Base-by-base conservation (phyloP, 2,888 invertebrate species). In the Drosophila koepferae region DNA sequence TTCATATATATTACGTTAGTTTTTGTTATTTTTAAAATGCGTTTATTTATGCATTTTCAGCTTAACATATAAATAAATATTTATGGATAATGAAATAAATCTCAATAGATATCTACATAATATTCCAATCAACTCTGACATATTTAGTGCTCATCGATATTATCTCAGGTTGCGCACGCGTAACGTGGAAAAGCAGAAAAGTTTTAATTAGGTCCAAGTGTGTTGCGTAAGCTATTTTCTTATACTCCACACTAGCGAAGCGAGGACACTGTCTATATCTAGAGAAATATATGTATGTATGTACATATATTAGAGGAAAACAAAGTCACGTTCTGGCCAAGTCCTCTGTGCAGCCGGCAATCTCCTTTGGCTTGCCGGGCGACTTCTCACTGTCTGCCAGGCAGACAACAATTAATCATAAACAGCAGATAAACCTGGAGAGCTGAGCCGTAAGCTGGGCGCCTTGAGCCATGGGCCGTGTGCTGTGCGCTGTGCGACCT, bases 341-440 rank as follows among this genome's bases (percentile, higher is more conserved):
- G 56, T 68, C 34, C 40, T 34, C 28, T 48, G 46, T 16, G 16
- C 28, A 18, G 41, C 28, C 28, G n/a, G 44, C 64, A 77, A 73
- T 78, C 63, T 77, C 41, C 59, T 56, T 62, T 68, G 58, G 63
- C 66, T 62, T 62, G 63, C 40, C 51, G 34, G 63, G 51, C 58
- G 61, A 64, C 77, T 62, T 76, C 58, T 61, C 66, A 49, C 51
- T 77, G 81, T 81, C 81, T 65, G 72, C n/a, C 64, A 43, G 41
- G 49, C 62, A 31, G 63, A 60, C 58, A 56, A 66, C 74, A 80
- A 80, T 80, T 80, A 79, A 80, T 80, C 80, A 80, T 80, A 79
- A 75, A 38, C 54, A 71, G 74, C 55, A 81, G 79, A 79, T 79
- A 80, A 69, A 74, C 74, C 71, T 63, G 63, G 53, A 78, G 70